Evolutionary conservation across 35 echinoderm and acorn worm species (phyloP), one percentile per base, ranked within the genome.

Genomic region (Ophioderma brevispina): DNA sequence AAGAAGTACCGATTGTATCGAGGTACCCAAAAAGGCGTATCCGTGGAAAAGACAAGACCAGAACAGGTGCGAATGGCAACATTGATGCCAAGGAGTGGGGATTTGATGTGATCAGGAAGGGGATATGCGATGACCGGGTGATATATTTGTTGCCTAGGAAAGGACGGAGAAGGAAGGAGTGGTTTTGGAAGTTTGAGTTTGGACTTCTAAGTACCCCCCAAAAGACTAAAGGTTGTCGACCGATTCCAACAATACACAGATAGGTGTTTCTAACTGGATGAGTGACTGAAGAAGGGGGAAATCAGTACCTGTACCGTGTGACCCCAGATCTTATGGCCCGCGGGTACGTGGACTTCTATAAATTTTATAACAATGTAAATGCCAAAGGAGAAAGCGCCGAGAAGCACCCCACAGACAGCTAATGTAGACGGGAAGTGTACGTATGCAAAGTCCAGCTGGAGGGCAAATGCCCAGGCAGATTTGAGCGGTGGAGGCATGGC

Each of bases 131-230:
- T n/a, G 91, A 92, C 37, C 88, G 84, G 32, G 39, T 91, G 30
- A 59, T 99, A 23, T 82, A 63, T 35, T 35, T 99, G 31, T 99
- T 99, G 46, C 91, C 93, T 0, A 87, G 97, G 79, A 99, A 93
- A 31, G 89, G 97, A 19, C 87, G 97, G 1, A 94, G 95, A 77
- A 99, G 95, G 39, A 94, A 99, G 50, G 97, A 99, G 37, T 99
- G 97, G 97, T 99, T 93, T 78, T 95, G 97, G 93, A 93, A 94
- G 34, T 95, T 99, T 80, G 97, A 99, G 39, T 77, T 89, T 17
- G 96, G 93, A 1, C 77, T 90, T 8, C 93, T 94, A 1, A 34
- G 85, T 28, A 98, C 91, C 42, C 84, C 75, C 15, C 40, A 93
- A 13, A 90, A 88, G 39, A 32, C 80, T 0, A 89, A 80, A 25